Conservation (phyloP, 2,113 vertebrate species). For the Nansenia antarctica region DNA sequence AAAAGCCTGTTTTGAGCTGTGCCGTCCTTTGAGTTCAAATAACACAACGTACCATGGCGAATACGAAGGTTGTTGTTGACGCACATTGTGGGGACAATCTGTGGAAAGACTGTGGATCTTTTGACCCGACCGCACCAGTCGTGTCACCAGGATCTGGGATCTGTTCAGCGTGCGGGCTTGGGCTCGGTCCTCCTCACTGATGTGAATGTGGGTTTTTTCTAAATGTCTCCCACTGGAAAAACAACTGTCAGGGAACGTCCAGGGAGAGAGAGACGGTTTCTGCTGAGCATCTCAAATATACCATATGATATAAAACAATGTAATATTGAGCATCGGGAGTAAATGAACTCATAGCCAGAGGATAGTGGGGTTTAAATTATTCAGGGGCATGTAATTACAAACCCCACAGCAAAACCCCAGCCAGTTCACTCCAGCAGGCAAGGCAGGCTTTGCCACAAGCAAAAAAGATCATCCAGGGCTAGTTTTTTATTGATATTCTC, state of each 20-base stretch:
- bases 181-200: not conserved
- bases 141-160: too few relatives aligned
- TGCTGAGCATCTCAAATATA: conserved; percentile 50
- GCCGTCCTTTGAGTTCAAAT: too few relatives aligned
- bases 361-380: conserved; percentile 71
- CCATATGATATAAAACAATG: conserved; percentile 57
- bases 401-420: conserved; percentile 45
- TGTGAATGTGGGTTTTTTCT: conserved; percentile 15
- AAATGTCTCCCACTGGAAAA: conserved; percentile 26
- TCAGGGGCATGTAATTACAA: conserved; percentile 69
- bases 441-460: conserved; percentile 67
- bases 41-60: too few relatives aligned
- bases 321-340: conserved; percentile 60
- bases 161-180: too few relatives aligned
- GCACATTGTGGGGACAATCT: too few relatives aligned
- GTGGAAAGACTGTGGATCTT: too few relatives aligned
- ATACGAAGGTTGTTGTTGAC: too few relatives aligned
- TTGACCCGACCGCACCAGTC: too few relatives aligned
- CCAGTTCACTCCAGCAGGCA: conserved; percentile 31
- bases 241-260: conserved; percentile 11
- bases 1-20: too few relatives aligned
- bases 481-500: conserved; percentile 73
- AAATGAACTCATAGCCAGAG: conserved; percentile 62
- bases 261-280: conserved; percentile 14
- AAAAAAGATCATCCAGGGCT: conserved; percentile 68